Base-by-base conservation (phyloP, 35 echinoderm and acorn worm species). In the Ptychodera flava region DNA sequence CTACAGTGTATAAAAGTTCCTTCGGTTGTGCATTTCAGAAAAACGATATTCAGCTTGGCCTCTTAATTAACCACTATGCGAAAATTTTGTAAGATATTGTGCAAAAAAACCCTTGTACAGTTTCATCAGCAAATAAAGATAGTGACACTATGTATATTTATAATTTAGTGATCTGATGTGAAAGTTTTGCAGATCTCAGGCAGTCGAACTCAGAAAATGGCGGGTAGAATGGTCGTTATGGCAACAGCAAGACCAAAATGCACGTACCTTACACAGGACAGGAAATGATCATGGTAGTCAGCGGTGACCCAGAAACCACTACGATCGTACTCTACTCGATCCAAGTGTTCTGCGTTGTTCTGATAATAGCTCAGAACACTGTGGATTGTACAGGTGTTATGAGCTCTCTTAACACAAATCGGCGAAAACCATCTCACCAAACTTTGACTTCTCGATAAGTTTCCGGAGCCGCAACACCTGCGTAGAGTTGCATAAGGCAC, bases 341-440 rank as follows among this genome's bases (percentile, higher is more conserved):
- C 91, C 32, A 99, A 80, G 0, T 88, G 92, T 33, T 90, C 89
- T 35, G 90, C 88, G 38, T 87, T 90, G 77, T 99, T 99, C 81
- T 94, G 92, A 45, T 85, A 99, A 83, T 99, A 99, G 88, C 94
- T 99, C 22, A 94, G 85, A 14, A 94, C 96, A 84, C 96, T 99
- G 37, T 90, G 75, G 27, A 94, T 99, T 35, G 88, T 90, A 77
- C 96, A 99, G 88, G 93, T 93, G 2, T 82, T 87, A 80, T 97
- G 92, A n/a, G 87, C 81, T 22, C 15, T 86, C 85, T 75, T 85
- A 97, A 82, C 95, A 97, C 53, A 94, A 93, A 78, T 94, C 95
- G 1, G 87, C 1, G 12, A 97, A 81, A 2, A 81, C 79, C 28
- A 83, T 80, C 32, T 85, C 89, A 31, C 31, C 83, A 0, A 87